phyloP scores from a whole-genome alignment of 2,797 vertebrate genomes.

The Spheniscus humboldti region DNA sequence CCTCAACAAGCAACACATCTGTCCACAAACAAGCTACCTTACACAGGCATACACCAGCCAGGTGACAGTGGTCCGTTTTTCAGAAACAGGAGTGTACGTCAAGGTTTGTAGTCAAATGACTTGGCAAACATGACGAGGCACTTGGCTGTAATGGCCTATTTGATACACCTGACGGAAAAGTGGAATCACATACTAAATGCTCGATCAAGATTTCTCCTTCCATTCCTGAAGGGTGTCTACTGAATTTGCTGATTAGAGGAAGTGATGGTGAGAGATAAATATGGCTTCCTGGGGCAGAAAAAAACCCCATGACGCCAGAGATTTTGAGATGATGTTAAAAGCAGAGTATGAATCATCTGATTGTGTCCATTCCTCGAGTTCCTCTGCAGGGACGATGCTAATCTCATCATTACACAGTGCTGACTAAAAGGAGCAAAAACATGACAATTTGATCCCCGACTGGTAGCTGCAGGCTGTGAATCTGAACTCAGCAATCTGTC shows the following conservation, averaged over 20 bases:
- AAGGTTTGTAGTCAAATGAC: background rate
- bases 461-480: background rate
- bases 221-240: constrained; percentile 21
- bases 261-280: constrained; percentile 49
- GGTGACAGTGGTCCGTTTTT: background rate
- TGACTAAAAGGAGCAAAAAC: constrained; percentile 20
- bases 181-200: background rate
- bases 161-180: background rate
- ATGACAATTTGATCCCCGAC: background rate
- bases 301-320: background rate
- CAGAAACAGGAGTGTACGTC: background rate
- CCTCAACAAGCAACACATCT: background rate
- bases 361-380: constrained; percentile 44
- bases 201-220: background rate
- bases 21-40: background rate
- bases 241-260: constrained; percentile 35
- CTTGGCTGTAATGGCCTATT: background rate
- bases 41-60: background rate
- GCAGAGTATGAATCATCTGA: constrained; percentile 41
- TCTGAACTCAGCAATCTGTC: background rate
- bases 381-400: constrained; percentile 5
- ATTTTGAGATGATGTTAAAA: constrained; percentile 22
- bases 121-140: background rate
- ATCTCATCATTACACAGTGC: background rate
- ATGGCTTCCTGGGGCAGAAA: constrained; percentile 28